These are phyloP conservation scores for Coleophora flavipennella DNA, from an alignment of 2,888 invertebrate species.

Conservation along the genomic window DNA sequence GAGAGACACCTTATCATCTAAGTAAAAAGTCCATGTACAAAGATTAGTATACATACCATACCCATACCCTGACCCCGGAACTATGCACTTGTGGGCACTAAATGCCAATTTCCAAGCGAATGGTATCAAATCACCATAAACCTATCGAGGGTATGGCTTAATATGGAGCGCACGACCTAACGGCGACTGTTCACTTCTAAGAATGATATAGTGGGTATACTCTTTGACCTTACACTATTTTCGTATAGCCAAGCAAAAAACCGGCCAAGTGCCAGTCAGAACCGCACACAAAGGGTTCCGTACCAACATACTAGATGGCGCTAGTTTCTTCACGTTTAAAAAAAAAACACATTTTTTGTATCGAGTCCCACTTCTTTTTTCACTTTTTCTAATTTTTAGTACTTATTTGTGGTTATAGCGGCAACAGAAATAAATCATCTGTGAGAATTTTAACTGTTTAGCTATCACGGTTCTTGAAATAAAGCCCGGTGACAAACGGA, in stretches of 20 bases:
- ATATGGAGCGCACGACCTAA: constrained; percentile 56
- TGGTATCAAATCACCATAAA: constrained; percentile 71
- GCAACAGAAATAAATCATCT: no score
- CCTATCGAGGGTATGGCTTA: constrained; percentile 43
- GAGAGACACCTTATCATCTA: not conserved
- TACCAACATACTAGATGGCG: no score
- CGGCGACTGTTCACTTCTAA: constrained; percentile 37
- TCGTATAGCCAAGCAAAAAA: constrained; percentile 17
- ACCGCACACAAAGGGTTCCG: no score
- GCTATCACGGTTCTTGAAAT: no score
- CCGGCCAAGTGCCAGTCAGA: no score
- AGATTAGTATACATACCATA: not conserved
- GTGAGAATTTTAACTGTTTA: no score
- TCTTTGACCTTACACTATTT: constrained; percentile 36
- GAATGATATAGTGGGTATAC: constrained; percentile 36
- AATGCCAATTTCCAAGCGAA: constrained; percentile 62
- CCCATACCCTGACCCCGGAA: constrained; percentile 16
- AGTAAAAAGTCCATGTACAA: not conserved
- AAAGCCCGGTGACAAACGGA: no score
- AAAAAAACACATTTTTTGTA: no score
- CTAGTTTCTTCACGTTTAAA: no score
- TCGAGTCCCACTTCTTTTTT: no score
- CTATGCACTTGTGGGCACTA: constrained; percentile 36
- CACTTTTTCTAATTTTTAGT: no score
- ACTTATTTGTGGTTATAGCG: no score